phyloP scores from a whole-genome alignment of 2,888 invertebrate genomes.

The Eumacrocentrus americanus region DNA sequence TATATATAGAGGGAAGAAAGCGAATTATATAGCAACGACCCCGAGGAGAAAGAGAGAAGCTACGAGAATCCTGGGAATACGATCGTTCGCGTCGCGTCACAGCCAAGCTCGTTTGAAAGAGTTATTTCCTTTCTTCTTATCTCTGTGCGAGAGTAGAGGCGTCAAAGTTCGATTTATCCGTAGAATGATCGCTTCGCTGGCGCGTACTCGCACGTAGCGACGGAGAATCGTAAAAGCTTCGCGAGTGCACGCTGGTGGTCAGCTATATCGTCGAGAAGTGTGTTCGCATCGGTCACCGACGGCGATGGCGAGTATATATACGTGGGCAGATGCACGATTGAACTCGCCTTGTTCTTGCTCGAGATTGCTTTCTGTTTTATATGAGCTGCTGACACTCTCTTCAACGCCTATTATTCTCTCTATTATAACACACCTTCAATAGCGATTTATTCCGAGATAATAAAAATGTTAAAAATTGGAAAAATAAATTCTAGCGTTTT shows the following conservation, averaged over 20 bases:
- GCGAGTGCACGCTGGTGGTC: not conserved
- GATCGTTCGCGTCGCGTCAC: slow-evolving; percentile 4
- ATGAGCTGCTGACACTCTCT: not conserved
- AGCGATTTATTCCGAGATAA: no score
- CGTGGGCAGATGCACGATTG: slow-evolving; percentile 25
- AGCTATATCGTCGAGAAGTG: slow-evolving; percentile 12
- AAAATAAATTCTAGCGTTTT: not conserved
- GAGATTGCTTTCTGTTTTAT: slow-evolving; percentile 19
- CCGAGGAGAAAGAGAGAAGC: not conserved
- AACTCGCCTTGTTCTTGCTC: slow-evolving; percentile 17
- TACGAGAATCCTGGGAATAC: slow-evolving; percentile 11
- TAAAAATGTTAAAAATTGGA: not conserved
- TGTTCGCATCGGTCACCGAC: slow-evolving; percentile 16
- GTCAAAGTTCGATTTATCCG: slow-evolving; percentile 28
- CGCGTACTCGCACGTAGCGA: not conserved
- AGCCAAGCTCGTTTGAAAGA: slow-evolving; percentile 10
- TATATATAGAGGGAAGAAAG: not conserved
- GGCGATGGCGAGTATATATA: slow-evolving; percentile 14
- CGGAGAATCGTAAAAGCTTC: slow-evolving; percentile 23
- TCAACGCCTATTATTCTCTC: not conserved
- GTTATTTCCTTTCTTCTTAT: slow-evolving; percentile 25
- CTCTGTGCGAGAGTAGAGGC: not conserved
- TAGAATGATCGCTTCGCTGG: slow-evolving; percentile 3
- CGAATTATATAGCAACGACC: slow-evolving; percentile 8
- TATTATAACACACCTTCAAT: not conserved